Evolutionary conservation across 2,797 vertebrate genomes (phyloP).

Genomic region (Enteromius afrohamiltoni): DNA sequence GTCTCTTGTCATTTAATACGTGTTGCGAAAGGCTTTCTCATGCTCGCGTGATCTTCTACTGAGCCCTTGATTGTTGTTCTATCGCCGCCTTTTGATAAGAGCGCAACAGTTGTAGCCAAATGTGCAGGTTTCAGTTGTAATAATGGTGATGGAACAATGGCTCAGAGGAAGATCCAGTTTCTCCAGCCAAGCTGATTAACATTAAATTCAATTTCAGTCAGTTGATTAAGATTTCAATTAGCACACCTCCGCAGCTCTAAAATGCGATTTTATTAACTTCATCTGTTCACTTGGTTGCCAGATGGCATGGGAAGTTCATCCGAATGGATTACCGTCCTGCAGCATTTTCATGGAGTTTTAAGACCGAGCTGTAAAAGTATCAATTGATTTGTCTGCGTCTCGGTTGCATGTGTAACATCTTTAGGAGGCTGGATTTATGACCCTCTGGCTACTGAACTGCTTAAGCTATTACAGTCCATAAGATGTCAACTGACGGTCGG

Average conservation of each 20-base stretch:
- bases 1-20: constrained; percentile 78
- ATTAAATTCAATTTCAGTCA: constrained; percentile 18
- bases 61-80: constrained; percentile 8
- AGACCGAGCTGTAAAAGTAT: constrained; percentile 70
- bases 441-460: constrained; percentile 68
- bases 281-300: not conserved
- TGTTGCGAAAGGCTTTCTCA: constrained; percentile 71
- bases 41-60: constrained; percentile 62
- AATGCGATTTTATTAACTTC: not conserved
- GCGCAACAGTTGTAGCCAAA: not conserved
- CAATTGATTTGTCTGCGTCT: constrained; percentile 80
- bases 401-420: constrained; percentile 76
- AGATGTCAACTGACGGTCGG: constrained; percentile 69
- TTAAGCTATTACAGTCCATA: constrained; percentile 63
- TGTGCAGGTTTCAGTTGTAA: not conserved
- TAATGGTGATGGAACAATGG: not conserved
- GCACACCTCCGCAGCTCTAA: constrained; percentile 14
- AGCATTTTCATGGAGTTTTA: constrained; percentile 72
- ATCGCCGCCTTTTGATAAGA: not conserved
- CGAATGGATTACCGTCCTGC: constrained; percentile 62
- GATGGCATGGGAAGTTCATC: constrained; percentile 4
- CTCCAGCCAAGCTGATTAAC: constrained; percentile 24
- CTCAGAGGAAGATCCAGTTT: not conserved
- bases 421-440: constrained; percentile 79
- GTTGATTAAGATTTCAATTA: constrained; percentile 42